A percentile compares a stretch with the other conserved stretches of the same genome.
Evolutionary conservation across 2,888 invertebrate species (phyloP).

Genomic region (Metalampra italica): DNA sequence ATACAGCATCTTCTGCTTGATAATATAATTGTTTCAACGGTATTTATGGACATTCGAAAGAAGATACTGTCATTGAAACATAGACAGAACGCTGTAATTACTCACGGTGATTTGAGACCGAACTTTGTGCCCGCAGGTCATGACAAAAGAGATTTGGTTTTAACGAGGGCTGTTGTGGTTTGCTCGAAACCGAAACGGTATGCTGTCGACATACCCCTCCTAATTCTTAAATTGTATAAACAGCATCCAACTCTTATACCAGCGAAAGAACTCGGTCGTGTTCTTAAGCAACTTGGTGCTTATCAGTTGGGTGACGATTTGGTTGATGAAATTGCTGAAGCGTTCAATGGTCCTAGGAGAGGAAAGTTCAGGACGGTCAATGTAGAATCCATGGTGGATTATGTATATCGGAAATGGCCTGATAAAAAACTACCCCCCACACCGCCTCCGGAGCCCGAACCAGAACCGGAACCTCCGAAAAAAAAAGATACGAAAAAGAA

Average conservation of each 20-base stretch:
- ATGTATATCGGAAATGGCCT: conserved; percentile 13
- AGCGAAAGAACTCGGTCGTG: conserved; percentile 21
- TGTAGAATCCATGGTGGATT: conserved; percentile 1
- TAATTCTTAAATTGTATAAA: conserved; percentile 29
- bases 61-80: conserved; percentile 20
- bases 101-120: conserved; percentile 27
- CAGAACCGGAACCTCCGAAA: not conserved
- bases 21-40: conserved; percentile 29
- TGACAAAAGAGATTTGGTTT: conserved; percentile 31
- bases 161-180: conserved; percentile 35
- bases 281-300: conserved; percentile 21
- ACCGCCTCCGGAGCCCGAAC: conserved; percentile 9
- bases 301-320: conserved; percentile 27
- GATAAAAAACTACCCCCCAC: conserved; percentile 12
- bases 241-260: conserved; percentile 20
- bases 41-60: conserved; percentile 28
- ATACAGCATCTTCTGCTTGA: conserved; percentile 35
- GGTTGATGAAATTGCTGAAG: conserved; percentile 6
- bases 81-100: conserved; percentile 28
- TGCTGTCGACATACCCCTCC: conserved; percentile 34
- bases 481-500: not conserved
- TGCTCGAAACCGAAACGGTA: conserved; percentile 30
- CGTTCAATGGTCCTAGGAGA: conserved; percentile 3
- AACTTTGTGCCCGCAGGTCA: conserved; percentile 13
- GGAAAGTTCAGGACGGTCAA: not conserved